phyloP scores from a whole-genome alignment of 1,140 invertebrate species.

The Melipona quadrifasciata region DNA sequence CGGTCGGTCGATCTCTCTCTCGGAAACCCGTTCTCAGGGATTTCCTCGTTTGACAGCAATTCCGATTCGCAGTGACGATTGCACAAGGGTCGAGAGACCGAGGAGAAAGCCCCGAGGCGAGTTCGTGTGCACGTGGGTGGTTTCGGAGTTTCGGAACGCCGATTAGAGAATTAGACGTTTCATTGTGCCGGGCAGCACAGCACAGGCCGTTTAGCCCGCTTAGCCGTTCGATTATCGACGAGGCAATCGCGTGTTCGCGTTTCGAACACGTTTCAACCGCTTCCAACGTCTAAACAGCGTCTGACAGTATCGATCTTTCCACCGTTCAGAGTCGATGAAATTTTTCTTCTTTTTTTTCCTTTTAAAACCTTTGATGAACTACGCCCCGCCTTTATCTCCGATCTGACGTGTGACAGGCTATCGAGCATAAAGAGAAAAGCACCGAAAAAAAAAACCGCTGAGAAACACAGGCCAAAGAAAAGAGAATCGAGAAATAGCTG shows the following conservation, averaged over 20 bases:
- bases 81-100: constrained; percentile 31
- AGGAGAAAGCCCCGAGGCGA: constrained; percentile 46
- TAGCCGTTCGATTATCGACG: neutral
- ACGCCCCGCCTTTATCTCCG: constrained; percentile 11
- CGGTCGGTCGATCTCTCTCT: neutral
- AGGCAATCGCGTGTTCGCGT: constrained; percentile 6
- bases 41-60: constrained; percentile 46
- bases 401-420: neutral
- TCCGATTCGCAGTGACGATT: constrained; percentile 48
- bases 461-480: too few species aligned
- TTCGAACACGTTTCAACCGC: constrained; percentile 7
- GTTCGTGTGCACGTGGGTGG: constrained; percentile 43
- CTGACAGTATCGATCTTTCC: constrained; percentile 1
- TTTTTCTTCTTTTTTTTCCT: too few species aligned
- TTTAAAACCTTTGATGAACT: neutral
- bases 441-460: neutral
- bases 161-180: neutral
- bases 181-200: neutral
- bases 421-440: neutral
- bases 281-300: neutral
- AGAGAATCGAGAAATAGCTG: too few species aligned
- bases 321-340: neutral
- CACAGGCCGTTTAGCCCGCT: neutral
- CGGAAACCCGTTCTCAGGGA: constrained; percentile 13
- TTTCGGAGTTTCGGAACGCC: constrained; percentile 1